These are phyloP conservation scores for Oxyruncus cristatus DNA, from an alignment of 2,113 vertebrate genomes.

Conservation along the genomic window DNA sequence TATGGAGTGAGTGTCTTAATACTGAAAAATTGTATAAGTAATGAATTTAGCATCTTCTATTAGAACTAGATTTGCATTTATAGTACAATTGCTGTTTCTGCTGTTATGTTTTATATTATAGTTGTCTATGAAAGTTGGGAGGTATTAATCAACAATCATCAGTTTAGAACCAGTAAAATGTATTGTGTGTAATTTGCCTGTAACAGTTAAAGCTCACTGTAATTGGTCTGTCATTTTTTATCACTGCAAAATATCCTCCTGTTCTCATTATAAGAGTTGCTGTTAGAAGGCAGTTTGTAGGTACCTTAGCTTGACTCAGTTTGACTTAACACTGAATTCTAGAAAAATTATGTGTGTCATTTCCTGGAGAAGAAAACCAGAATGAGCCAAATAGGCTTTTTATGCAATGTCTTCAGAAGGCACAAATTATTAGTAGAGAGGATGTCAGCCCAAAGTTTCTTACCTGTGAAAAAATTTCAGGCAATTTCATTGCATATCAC, in stretches of 20 bases:
- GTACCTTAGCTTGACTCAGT: not conserved
- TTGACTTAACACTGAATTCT: not conserved
- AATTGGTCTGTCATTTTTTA: constrained; percentile 41
- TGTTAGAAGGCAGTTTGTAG: not conserved
- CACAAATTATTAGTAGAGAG: not conserved
- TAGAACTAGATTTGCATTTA: not conserved
- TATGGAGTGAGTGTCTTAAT: not conserved
- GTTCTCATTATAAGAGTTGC: not conserved
- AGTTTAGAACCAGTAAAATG: constrained; percentile 48
- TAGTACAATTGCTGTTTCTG: constrained; percentile 2
- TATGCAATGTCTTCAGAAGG: not conserved
- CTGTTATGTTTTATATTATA: constrained; percentile 4
- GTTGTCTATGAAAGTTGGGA: not conserved
- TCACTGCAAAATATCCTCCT: constrained; percentile 1
- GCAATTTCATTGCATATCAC: not conserved
- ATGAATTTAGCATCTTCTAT: not conserved
- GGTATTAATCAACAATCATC: constrained; percentile 38
- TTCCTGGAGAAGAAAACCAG: not conserved
- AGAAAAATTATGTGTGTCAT: not conserved
- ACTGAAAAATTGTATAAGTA: not conserved
- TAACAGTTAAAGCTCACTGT: constrained; percentile 5
- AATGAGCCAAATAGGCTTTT: not conserved
- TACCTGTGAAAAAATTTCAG: not conserved
- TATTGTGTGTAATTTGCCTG: constrained; percentile 28
- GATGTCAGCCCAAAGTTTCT: not conserved